A percentile compares a stretch with the other conserved stretches of the same genome.
These are phyloP conservation scores for Metaphire vulgaris DNA, from an alignment of 1,140 invertebrate species.

Conservation along the genomic window DNA sequence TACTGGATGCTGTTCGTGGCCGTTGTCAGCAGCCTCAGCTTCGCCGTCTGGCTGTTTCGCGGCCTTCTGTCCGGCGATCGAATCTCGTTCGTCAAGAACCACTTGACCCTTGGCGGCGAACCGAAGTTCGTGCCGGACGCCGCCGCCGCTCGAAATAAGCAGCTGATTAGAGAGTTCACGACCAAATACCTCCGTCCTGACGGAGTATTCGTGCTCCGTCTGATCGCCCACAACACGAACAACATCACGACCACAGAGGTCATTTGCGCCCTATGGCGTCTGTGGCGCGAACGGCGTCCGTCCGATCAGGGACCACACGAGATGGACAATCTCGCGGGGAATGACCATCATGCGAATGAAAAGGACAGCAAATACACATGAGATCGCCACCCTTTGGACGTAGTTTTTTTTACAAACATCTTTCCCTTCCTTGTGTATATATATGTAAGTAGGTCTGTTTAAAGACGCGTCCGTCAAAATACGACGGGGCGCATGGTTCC, in stretches of 20 bases:
- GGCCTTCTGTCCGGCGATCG: slow-evolving; percentile 14
- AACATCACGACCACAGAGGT: slow-evolving; percentile 56
- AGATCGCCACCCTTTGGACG: too few species aligned
- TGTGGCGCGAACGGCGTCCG: too few species aligned
- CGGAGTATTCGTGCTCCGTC: slow-evolving; percentile 54
- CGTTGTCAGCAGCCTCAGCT: slow-evolving; percentile 19
- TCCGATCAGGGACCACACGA: too few species aligned
- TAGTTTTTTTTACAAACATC: too few species aligned
- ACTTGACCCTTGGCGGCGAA: slow-evolving; percentile 7
- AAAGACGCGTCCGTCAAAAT: too few species aligned
- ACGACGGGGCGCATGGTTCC: too few species aligned
- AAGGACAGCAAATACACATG: too few species aligned
- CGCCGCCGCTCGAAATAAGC: too few species aligned
- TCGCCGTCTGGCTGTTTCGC: slow-evolving; percentile 20
- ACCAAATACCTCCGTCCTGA: slow-evolving; percentile 56
- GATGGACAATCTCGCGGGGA: too few species aligned
- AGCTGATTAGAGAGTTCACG: slow-evolving; percentile 48
- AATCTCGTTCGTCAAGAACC: slow-evolving; percentile 23
- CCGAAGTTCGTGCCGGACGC: neutral
- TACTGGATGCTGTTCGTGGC: slow-evolving; percentile 51
- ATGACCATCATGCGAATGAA: too few species aligned
- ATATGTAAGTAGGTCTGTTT: too few species aligned
- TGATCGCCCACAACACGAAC: slow-evolving; percentile 56
- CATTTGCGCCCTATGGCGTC: slow-evolving; percentile 55
- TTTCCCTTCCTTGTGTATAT: too few species aligned